Evolutionary conservation across 2,888 invertebrate genomes (phyloP).

Genomic region (Gnatocerus cornutus): DNA sequence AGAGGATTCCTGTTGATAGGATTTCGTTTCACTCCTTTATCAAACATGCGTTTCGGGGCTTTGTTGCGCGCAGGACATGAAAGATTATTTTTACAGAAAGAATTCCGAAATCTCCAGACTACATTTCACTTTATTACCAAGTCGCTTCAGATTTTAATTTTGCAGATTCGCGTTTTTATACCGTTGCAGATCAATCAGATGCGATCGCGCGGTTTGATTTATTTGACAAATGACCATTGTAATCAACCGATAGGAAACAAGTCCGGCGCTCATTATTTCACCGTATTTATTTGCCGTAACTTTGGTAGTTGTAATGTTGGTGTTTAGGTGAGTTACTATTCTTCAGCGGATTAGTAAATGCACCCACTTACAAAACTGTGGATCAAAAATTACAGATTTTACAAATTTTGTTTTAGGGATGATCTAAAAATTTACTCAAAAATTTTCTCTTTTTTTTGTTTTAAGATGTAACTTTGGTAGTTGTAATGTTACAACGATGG

Average conservation of each 20-base stretch:
- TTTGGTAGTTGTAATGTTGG: too few species aligned
- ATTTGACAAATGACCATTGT: conserved; percentile 33
- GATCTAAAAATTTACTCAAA: too few species aligned
- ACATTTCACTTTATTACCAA: too few species aligned
- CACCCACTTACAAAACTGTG: too few species aligned
- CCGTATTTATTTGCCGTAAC: conserved; percentile 26
- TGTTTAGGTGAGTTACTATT: too few species aligned
- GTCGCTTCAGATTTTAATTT: background rate
- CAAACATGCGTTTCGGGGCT: conserved; percentile 48
- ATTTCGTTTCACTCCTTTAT: conserved; percentile 51
- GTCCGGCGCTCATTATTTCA: conserved; percentile 26
- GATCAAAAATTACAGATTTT: too few species aligned
- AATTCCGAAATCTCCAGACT: background rate
- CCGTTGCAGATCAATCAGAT: conserved; percentile 18
- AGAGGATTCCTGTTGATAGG: conserved; percentile 51
- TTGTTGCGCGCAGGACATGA: conserved; percentile 19
- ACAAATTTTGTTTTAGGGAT: too few species aligned
- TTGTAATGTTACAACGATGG: too few species aligned
- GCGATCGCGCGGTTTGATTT: conserved; percentile 17
- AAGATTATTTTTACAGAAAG: conserved; percentile 12
- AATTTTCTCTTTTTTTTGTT: too few species aligned
- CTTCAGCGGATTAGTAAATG: too few species aligned
- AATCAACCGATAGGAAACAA: conserved; percentile 22
- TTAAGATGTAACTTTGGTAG: too few species aligned
- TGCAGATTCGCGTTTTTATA: conserved; percentile 12